phyloP scores from a whole-genome alignment of 2,797 vertebrate genomes.

The Ibycter americanus region DNA sequence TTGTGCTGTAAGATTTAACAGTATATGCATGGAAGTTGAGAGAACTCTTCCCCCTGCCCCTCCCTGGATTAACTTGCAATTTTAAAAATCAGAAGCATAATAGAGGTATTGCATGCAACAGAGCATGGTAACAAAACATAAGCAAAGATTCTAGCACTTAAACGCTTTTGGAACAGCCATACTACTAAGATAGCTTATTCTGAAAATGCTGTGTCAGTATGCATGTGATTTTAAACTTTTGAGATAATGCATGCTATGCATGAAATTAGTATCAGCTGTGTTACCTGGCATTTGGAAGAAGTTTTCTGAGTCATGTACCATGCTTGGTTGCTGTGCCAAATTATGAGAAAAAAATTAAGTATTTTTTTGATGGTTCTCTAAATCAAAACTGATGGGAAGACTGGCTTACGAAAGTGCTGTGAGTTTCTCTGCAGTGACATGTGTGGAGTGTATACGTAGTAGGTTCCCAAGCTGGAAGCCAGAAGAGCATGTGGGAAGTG shows the following conservation, averaged over 20 bases:
- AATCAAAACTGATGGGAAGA: neutral
- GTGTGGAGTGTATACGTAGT: neutral
- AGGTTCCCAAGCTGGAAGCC: constrained; percentile 9
- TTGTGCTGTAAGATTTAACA: neutral
- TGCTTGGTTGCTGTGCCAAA: neutral
- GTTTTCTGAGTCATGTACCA: neutral
- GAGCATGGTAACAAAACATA: neutral
- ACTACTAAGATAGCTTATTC: neutral
- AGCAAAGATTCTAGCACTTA: neutral
- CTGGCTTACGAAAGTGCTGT: neutral
- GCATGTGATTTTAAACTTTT: neutral
- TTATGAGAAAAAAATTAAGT: neutral
- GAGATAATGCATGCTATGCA: neutral
- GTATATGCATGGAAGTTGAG: neutral
- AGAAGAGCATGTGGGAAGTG: constrained; percentile 24
- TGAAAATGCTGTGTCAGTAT: neutral
- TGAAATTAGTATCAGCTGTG: neutral
- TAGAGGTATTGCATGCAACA: neutral
- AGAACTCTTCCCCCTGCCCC: neutral
- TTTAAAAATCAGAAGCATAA: neutral
- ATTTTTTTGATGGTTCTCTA: neutral
- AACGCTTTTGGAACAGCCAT: neutral
- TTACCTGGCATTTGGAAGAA: neutral
- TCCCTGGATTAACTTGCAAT: neutral
- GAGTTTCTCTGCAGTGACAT: neutral